These are phyloP conservation scores for Lethenteron reissneri DNA, from an alignment of 2,113 vertebrate genomes.

Conservation along the genomic window DNA sequence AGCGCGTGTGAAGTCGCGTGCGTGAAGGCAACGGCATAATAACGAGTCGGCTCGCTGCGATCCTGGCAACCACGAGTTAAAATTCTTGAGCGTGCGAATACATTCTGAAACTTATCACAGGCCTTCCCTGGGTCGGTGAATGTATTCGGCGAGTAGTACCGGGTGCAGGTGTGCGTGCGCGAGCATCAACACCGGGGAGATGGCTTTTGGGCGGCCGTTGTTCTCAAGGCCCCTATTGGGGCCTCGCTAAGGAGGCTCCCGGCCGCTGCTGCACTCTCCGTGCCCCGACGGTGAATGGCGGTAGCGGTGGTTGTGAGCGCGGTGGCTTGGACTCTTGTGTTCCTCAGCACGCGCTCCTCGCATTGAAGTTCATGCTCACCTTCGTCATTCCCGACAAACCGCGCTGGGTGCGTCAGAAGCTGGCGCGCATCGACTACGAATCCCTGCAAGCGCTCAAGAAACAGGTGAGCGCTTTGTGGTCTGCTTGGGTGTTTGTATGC, in stretches of 20 bases:
- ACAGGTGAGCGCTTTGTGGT: constrained; percentile 38
- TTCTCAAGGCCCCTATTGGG: background rate
- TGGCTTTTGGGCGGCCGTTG: background rate
- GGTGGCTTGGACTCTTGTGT: background rate
- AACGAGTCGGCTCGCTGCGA: background rate
- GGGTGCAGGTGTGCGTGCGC: background rate
- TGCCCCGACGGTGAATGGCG: background rate
- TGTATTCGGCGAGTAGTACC: too few relatives aligned
- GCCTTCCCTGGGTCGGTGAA: too few relatives aligned
- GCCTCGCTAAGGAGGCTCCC: too few relatives aligned
- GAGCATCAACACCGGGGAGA: background rate
- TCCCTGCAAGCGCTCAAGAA: constrained; percentile 77
- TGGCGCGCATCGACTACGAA: constrained; percentile 65
- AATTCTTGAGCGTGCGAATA: background rate
- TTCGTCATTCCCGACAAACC: constrained; percentile 80
- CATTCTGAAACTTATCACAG: too few relatives aligned
- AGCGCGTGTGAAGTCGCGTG: background rate
- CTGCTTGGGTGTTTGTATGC: background rate
- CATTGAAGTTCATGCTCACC: constrained; percentile 60
- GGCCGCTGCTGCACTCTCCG: background rate
- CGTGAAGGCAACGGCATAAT: background rate
- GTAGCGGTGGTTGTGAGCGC: background rate
- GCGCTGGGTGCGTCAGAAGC: constrained; percentile 45
- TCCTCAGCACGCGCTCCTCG: constrained; percentile 53
- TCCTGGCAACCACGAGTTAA: background rate